These are phyloP conservation scores for Natrix natrix DNA, from an alignment of 2,797 vertebrate species.

Conservation along the genomic window DNA sequence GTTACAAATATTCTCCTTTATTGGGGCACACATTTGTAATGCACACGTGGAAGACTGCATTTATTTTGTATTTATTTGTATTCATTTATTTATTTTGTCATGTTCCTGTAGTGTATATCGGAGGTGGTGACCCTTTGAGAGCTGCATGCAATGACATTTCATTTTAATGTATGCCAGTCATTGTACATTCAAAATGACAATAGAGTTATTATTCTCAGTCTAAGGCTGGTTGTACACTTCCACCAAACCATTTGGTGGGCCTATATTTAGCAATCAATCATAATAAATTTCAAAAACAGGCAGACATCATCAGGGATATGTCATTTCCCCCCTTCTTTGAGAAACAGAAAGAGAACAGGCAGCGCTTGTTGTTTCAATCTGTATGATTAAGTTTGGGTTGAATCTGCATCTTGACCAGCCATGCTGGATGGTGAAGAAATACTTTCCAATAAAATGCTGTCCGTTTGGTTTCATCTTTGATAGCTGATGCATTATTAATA, in stretches of 20 bases:
- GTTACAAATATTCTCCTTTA: no score
- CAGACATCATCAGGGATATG: neutral
- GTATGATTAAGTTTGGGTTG: neutral
- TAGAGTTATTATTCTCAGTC: no score
- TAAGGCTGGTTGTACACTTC: neutral
- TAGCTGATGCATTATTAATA: constrained; percentile 25
- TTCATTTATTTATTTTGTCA: no score
- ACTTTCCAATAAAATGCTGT: neutral
- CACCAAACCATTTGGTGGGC: neutral
- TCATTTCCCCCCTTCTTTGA: neutral
- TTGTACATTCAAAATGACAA: no score
- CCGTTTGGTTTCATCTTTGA: constrained; percentile 26
- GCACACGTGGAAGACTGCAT: no score
- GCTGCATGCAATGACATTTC: no score
- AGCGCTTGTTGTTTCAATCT: neutral
- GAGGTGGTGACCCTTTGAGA: no score
- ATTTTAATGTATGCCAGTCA: no score
- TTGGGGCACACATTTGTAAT: no score
- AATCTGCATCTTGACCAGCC: neutral
- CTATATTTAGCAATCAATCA: neutral
- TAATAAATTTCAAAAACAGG: neutral
- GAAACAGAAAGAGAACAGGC: neutral
- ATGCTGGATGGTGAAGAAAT: neutral
- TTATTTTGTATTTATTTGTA: no score
- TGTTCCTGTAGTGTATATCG: no score